Conservation (phyloP, 30 jellyfish, hydroid and myxozoan species). For the Aurelia aurita complex sp. Pacific region DNA sequence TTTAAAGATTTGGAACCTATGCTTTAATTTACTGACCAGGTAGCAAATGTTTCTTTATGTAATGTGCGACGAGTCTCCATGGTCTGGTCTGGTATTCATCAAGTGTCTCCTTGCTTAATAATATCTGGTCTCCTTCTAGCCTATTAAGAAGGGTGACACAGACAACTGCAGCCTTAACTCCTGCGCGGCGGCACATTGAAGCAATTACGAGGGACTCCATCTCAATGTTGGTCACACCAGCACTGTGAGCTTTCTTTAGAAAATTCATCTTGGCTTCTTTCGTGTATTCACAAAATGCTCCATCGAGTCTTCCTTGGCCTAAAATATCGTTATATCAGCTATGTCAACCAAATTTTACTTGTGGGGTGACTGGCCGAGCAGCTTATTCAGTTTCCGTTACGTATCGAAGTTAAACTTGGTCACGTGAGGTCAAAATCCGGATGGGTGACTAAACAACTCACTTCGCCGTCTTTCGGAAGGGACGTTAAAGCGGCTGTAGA, state of each 20-base stretch:
- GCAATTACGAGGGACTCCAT: constrained; percentile 96
- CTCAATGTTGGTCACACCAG: constrained; percentile 87
- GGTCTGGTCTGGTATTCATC: constrained; percentile 86
- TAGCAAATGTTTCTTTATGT: constrained; percentile 46
- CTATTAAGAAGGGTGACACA: constrained; percentile 84
- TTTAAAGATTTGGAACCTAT: no score
- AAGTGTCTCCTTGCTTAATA: constrained; percentile 37
- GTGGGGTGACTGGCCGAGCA: no score
- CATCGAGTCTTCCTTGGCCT: constrained; percentile 97
- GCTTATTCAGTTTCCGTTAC: no score
- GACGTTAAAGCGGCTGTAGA: no score
- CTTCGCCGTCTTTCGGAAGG: no score
- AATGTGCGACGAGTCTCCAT: constrained; percentile 73
- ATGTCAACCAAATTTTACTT: no score
- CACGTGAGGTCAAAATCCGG: no score
- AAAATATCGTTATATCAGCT: no score
- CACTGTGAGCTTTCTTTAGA: constrained; percentile 56
- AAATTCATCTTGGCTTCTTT: constrained; percentile 67
- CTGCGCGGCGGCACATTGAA: constrained; percentile 94
- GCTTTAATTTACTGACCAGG: no score
- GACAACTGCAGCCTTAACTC: constrained; percentile 79
- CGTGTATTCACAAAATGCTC: constrained; percentile 89
- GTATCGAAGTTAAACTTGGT: no score
- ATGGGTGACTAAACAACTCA: no score
- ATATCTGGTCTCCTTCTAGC: constrained; percentile 70